phyloP scores from a whole-genome alignment of 2,888 invertebrate genomes.

The Aproaerema taeniolella region DNA sequence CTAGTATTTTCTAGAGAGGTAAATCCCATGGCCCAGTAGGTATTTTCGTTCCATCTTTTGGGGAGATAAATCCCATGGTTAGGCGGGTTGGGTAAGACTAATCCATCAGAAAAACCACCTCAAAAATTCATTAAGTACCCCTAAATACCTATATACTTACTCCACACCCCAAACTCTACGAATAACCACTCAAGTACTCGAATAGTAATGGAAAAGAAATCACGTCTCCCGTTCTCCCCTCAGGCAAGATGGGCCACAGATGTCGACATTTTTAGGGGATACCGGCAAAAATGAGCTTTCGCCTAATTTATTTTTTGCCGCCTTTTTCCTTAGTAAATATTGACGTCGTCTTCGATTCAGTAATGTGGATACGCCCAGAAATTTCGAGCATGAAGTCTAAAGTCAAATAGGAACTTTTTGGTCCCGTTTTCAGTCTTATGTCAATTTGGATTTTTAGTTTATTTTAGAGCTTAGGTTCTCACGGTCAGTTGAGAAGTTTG shows the following conservation, averaged over 20 bases:
- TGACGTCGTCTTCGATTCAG: slow-evolving; percentile 42
- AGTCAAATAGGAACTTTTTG: neutral
- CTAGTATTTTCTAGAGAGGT: too few relatives aligned
- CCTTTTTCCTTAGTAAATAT: slow-evolving; percentile 74
- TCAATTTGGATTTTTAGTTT: neutral
- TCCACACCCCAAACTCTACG: slow-evolving; percentile 19
- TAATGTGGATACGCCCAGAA: slow-evolving; percentile 37
- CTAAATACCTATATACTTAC: slow-evolving; percentile 9
- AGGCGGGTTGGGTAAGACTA: too few relatives aligned
- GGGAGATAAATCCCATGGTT: too few relatives aligned
- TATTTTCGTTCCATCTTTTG: too few relatives aligned
- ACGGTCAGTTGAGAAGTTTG: too few relatives aligned
- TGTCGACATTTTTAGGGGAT: slow-evolving; percentile 66
- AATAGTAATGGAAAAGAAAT: slow-evolving; percentile 57
- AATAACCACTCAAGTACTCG: slow-evolving; percentile 33
- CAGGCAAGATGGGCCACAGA: slow-evolving; percentile 66
- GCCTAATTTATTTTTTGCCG: slow-evolving; percentile 78
- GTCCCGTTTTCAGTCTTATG: neutral
- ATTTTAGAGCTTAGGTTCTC: too few relatives aligned
- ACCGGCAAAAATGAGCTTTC: slow-evolving; percentile 72
- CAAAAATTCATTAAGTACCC: neutral
- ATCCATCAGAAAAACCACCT: too few relatives aligned
- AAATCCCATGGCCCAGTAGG: too few relatives aligned
- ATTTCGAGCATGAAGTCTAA: too few relatives aligned
- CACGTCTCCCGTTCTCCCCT: slow-evolving; percentile 34